A percentile compares a stretch with the other conserved stretches of the same genome.
These are phyloP conservation scores for Zophobas atratus DNA, from an alignment of 1,140 invertebrate genomes.

Conservation along the genomic window DNA sequence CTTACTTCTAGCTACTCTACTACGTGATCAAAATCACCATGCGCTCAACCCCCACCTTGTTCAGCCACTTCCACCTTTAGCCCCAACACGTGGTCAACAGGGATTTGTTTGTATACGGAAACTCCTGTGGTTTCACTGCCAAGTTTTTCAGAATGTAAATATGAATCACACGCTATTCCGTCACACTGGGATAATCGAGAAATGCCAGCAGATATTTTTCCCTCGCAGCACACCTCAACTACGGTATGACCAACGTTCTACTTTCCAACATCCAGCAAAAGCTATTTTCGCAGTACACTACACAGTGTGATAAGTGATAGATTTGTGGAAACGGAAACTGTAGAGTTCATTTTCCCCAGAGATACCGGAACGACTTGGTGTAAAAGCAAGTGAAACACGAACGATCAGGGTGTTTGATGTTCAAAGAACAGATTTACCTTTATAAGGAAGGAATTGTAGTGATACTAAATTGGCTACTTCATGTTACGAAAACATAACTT, in stretches of 20 bases:
- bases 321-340: not conserved
- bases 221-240: slow-evolving; percentile 1
- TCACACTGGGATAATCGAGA: not conserved
- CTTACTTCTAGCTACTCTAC: too few relatives aligned
- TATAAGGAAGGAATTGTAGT: not conserved
- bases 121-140: not conserved
- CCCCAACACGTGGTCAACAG: too few relatives aligned
- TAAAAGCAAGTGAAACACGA: not conserved
- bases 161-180: not conserved
- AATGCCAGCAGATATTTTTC: not conserved
- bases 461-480: too few relatives aligned
- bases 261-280: not conserved
- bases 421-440: not conserved
- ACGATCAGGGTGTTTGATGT: not conserved
- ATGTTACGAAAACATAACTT: not conserved
- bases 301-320: not conserved
- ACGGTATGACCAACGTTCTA: not conserved
- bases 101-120: too few relatives aligned
- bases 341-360: not conserved
- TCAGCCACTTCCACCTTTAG: too few relatives aligned
- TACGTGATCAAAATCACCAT: too few relatives aligned
- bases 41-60: too few relatives aligned
- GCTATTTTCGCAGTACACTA: not conserved
- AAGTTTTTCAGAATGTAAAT: slow-evolving; percentile 15
- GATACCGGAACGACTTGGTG: not conserved